Conservation (phyloP, 2,797 vertebrate species). For the Buphagus erythrorhynchus region DNA sequence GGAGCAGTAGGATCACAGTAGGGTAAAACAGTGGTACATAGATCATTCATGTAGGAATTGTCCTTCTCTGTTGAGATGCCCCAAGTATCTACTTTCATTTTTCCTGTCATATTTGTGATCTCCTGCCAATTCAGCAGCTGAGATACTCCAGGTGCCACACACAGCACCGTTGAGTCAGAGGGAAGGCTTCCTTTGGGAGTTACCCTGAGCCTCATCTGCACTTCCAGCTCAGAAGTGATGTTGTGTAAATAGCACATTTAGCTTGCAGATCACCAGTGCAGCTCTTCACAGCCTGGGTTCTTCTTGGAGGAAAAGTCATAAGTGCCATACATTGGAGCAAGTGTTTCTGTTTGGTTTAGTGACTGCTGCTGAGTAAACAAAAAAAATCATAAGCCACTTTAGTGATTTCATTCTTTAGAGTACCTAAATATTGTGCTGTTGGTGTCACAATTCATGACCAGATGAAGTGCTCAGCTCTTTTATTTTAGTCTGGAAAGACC, state of each 20-base stretch:
- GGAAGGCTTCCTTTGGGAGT: neutral
- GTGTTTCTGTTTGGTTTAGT: neutral
- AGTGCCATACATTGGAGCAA: rapidly evolving
- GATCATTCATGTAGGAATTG: neutral
- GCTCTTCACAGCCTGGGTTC: neutral
- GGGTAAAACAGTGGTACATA: neutral
- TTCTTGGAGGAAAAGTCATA: neutral
- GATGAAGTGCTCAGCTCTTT: neutral
- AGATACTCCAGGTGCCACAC: neutral
- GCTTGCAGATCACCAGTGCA: neutral
- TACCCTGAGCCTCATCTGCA: neutral
- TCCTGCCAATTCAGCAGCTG: neutral
- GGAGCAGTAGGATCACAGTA: neutral
- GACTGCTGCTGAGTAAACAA: neutral
- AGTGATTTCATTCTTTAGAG: neutral
- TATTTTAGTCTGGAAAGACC: neutral
- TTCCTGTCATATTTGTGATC: neutral
- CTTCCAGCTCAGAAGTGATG: neutral
- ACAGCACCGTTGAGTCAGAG: neutral
- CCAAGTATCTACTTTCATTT: neutral
- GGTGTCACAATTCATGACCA: neutral
- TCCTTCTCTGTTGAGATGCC: neutral
- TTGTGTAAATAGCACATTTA: neutral
- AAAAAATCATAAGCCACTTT: neutral
- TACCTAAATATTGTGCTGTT: neutral